These are phyloP conservation scores for Rhaphigaster nebulosa DNA, from an alignment of 2,888 invertebrate genomes.

Conservation along the genomic window DNA sequence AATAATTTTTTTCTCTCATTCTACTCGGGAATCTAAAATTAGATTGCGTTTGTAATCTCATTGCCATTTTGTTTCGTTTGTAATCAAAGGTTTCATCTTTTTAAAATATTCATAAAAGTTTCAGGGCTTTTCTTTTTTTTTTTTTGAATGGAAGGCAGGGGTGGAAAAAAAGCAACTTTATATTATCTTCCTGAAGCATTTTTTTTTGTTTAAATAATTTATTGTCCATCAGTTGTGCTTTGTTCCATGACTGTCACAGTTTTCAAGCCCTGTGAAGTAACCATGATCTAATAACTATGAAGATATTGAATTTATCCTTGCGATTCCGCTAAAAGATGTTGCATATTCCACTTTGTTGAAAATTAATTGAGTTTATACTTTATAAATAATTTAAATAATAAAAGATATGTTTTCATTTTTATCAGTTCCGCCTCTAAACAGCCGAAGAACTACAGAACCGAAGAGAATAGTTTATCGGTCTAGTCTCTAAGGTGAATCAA, in stretches of 20 bases:
- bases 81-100: conserved; percentile 32
- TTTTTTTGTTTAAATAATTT: not conserved
- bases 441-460: too few relatives aligned
- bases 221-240: not conserved
- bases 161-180: not conserved
- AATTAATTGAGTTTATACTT: too few relatives aligned
- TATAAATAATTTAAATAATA: too few relatives aligned
- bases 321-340: too few relatives aligned
- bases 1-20: not conserved
- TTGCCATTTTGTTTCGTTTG: not conserved
- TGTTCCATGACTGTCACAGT: not conserved
- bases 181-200: not conserved
- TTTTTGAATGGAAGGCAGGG: not conserved
- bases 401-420: too few relatives aligned
- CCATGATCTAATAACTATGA: not conserved
- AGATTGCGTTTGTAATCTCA: not conserved
- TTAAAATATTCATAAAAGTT: conserved; percentile 27
- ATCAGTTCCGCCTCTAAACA: too few relatives aligned
- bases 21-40: not conserved
- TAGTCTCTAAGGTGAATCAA: too few relatives aligned
- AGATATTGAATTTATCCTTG: too few relatives aligned
- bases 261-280: not conserved
- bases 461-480: too few relatives aligned
- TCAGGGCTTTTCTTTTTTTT: not conserved
- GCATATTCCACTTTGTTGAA: too few relatives aligned